These are phyloP conservation scores for Trisateles emortualis DNA, from an alignment of 2,888 invertebrate genomes.

Conservation along the genomic window DNA sequence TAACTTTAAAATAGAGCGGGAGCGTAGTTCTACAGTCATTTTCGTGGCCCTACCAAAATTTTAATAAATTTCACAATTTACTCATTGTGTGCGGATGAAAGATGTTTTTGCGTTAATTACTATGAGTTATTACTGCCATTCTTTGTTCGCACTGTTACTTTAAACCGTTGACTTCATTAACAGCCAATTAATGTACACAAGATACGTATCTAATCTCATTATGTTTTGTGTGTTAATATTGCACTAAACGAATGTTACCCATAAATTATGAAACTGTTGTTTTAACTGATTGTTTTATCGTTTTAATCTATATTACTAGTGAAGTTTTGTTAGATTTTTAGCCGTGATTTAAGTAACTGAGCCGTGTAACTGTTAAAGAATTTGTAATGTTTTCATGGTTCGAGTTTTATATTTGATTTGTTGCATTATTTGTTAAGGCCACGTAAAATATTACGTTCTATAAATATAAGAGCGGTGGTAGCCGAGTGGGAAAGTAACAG, in stretches of 20 bases:
- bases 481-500: too few species aligned
- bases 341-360: constrained; percentile 34
- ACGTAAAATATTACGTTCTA: too few species aligned
- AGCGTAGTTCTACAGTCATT: not conserved
- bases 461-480: too few species aligned
- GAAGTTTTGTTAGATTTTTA: constrained; percentile 42
- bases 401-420: constrained; percentile 17
- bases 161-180: constrained; percentile 65
- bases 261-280: constrained; percentile 53
- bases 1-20: not conserved
- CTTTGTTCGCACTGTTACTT: constrained; percentile 55
- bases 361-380: constrained; percentile 33
- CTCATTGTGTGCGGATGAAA: constrained; percentile 48
- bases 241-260: constrained; percentile 50
- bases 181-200: constrained; percentile 59
- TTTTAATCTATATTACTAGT: constrained; percentile 37
- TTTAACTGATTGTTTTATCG: constrained; percentile 58
- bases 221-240: constrained; percentile 47
- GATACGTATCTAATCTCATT: constrained; percentile 64
- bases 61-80: constrained; percentile 53
- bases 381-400: constrained; percentile 30
- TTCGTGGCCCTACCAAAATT: constrained; percentile 34
- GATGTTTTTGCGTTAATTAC: constrained; percentile 53
- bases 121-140: constrained; percentile 51
- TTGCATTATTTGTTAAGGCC: not conserved